Base-by-base conservation (phyloP, 2,888 invertebrate genomes). In the Idaea straminata region DNA sequence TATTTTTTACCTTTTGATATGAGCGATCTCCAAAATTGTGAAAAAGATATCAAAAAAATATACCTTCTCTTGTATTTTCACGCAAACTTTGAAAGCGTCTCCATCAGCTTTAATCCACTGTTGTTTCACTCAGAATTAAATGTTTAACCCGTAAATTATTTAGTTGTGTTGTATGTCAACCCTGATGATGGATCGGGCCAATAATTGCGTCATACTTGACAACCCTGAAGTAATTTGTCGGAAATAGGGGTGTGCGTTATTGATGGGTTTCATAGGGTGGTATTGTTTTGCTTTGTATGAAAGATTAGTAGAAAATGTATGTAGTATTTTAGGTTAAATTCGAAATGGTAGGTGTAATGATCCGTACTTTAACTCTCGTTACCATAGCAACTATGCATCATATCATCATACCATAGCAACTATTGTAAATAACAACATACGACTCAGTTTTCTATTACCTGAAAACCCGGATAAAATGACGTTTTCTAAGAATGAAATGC, bases 141-240 rank as follows among this genome's bases (percentile, higher is more conserved):
- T 74, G 68, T 73, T 72, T 76, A 77, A 77, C 77, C 75, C 77
- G 83, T 84, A 88, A 86, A 89, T 87, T 89, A 90, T 91, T 88
- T 89, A 89, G 89, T 90, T 89, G 85, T 89, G 91, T 90, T 80
- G 74, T 79, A 81, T 81, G 91, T 90, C 91, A 80, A 65, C 62
- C 65, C 67, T 63, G 76, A 88, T 91, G 91, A 92, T 92, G 89
- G 91, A 92, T 92, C 84, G 87, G 74, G 83, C 80, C 82, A 87
- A 89, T 91, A 89, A 91, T 91, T 91, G 90, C 91, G 87, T 83
- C 82, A 84, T 76, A 81, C 78, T 80, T 83, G 83, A 85, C 82
- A 82, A 75, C 73, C 80, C 78, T 75, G 73, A 80, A 76, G 85
- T 86, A 88, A 88, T 87, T 85, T 85, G 83, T 81, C 79, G 80